Percentiles rank a stretch among this genome's conserved stretches.
phyloP scores from a whole-genome alignment of 1,140 invertebrate genomes.

The Drosophila nannoptera region DNA sequence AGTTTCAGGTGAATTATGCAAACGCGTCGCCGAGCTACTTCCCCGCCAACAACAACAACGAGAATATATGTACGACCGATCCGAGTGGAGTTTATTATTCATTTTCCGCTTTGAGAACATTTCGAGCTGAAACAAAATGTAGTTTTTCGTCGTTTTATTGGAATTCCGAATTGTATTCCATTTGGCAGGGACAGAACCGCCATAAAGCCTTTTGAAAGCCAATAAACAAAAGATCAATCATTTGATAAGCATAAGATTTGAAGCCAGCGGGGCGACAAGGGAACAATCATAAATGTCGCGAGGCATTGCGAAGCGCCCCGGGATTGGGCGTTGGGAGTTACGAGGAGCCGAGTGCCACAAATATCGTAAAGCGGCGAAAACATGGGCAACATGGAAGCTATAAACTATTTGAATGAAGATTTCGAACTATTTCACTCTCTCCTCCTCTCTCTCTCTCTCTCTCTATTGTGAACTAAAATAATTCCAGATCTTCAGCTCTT shows the following conservation, averaged over 20 bases:
- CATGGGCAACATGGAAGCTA: conserved; percentile 31
- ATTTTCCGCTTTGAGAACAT: conserved; percentile 29
- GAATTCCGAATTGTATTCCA: conserved; percentile 5
- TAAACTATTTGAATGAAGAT: conserved; percentile 26
- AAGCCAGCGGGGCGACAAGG: not conserved
- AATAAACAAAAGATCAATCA: conserved; percentile 64
- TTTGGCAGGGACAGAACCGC: conserved; percentile 27
- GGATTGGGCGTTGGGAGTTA: not conserved
- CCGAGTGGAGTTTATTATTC: not conserved
- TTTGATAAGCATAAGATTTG: conserved; percentile 46
- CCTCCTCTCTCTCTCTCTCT: not conserved
- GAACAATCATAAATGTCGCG: conserved; percentile 17
- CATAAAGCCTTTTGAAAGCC: conserved; percentile 38
- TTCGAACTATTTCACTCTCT: conserved; percentile 13
- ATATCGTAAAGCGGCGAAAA: not conserved
- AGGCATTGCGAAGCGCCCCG: conserved; percentile 34
- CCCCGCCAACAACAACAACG: conserved; percentile 21
- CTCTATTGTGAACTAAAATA: not conserved
- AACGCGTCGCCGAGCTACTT: conserved; percentile 60
- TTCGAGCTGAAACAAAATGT: conserved; percentile 34
- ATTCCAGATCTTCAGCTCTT: no score
- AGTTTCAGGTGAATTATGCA: conserved; percentile 59
- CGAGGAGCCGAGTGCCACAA: conserved; percentile 16
- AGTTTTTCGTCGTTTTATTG: conserved; percentile 27
- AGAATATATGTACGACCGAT: conserved; percentile 13